These are phyloP conservation scores for Ditula angustiorana DNA, from an alignment of 2,888 invertebrate species.

Conservation along the genomic window DNA sequence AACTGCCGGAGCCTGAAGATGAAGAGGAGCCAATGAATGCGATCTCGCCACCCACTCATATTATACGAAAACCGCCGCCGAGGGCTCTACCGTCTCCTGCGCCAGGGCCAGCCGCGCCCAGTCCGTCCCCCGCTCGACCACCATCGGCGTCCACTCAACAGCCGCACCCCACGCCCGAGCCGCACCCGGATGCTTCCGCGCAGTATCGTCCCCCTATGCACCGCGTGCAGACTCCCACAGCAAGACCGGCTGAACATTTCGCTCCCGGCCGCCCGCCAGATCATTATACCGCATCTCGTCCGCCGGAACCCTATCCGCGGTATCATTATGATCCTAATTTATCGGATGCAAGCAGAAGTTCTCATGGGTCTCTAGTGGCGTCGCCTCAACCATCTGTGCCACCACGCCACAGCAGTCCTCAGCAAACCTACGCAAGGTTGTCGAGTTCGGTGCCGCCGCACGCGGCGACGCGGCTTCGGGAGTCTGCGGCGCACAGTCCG, in stretches of 20 bases:
- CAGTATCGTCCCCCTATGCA: constrained; percentile 65
- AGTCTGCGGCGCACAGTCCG: constrained; percentile 66
- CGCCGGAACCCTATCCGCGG: constrained; percentile 69
- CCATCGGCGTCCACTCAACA: constrained; percentile 63
- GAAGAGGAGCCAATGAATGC: constrained; percentile 72
- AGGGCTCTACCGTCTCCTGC: constrained; percentile 72
- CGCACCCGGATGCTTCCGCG: constrained; percentile 59
- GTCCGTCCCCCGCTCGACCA: constrained; percentile 56
- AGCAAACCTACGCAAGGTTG: constrained; percentile 72
- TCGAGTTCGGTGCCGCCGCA: constrained; percentile 73
- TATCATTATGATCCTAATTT: constrained; percentile 71
- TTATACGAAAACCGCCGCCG: constrained; percentile 76
- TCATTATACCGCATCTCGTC: constrained; percentile 71
- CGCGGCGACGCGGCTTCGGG: constrained; percentile 66
- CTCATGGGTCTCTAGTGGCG: constrained; percentile 61
- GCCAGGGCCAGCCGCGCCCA: constrained; percentile 64
- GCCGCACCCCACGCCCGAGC: constrained; percentile 56
- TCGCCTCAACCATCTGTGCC: constrained; percentile 71
- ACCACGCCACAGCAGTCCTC: constrained; percentile 66
- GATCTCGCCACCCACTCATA: constrained; percentile 80
- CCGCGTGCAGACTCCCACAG: constrained; percentile 69
- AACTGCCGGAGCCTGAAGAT: constrained; percentile 75
- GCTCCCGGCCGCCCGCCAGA: constrained; percentile 72
- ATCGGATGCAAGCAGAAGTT: constrained; percentile 63
- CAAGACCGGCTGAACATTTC: constrained; percentile 70